Base-by-base conservation (phyloP, 2,888 invertebrate species). In the Neocrepidodera transversa region DNA sequence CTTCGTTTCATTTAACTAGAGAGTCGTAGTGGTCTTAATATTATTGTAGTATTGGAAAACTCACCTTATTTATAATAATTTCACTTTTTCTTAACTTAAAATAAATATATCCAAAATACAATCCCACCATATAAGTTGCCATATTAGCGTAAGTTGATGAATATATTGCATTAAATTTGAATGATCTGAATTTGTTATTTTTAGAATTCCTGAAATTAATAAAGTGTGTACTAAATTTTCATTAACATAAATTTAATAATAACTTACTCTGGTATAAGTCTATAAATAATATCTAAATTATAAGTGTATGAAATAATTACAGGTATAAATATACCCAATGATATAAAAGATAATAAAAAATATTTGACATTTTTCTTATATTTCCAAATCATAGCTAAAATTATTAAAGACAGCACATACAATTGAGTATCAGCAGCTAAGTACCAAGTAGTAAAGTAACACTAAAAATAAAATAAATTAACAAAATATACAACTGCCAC, bases 381-480 rank as follows among this genome's bases (percentile, higher is more conserved):
- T 57, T 32, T 74, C 62, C 70, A 70, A 28, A 74, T 66, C 0
- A 74, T 14, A 23, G 67, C 67, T 14, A 78, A 56, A 7, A 76
- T 49, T n/a, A 76, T 10, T 30, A 76, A 40, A 11, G 71, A 70
- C 16, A 74, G 5, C 18, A 73, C 50, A 62, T 76, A 78, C n/a
- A 76, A 60, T 60, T 78, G 78, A 6, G 72, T 75, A 54, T 78
- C 78, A 1, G 74, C 68, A 28, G 76, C 73, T 36, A 77, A 56
- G 63, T 76, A 78, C 78, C 78, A 77, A 1, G 73, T 71, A 23
- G 74, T 76, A 52, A 73, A 72, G 35, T 74, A 53, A 60, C 76
- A 76, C 76, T 76, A 48, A 60, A 74, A 73, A 2, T 38, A 62
- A 52, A 6, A 43, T 54, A 8, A 6, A 11, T 36, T 7, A 20